Conservation (phyloP, 2,797 vertebrate species). For the Benthosema pterotum region DNA sequence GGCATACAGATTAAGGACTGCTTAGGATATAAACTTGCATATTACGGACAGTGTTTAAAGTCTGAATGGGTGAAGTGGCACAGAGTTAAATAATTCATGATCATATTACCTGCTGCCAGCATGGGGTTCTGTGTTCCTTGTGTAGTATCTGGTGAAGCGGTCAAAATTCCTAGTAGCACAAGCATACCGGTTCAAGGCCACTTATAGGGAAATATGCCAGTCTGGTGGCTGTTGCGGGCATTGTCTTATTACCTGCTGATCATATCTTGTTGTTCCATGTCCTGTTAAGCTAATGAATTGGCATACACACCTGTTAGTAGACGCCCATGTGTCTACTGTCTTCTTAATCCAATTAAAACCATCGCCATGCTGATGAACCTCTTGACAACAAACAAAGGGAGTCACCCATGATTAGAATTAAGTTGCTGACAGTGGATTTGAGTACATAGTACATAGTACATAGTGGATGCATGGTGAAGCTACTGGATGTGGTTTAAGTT, state of each 20-base stretch:
- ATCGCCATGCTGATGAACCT: neutral
- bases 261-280: neutral
- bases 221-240: neutral
- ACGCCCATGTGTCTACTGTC: neutral
- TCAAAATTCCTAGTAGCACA: too few relatives aligned
- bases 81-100: too few relatives aligned
- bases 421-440: slow-evolving; percentile 11
- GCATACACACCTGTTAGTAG: slow-evolving; percentile 7
- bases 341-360: slow-evolving; percentile 20
- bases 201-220: too few relatives aligned
- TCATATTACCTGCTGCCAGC: too few relatives aligned
- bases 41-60: neutral
- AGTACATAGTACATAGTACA: too few relatives aligned
- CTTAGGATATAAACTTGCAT: slow-evolving; percentile 24
- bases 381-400: slow-evolving; percentile 30
- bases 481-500: slow-evolving; percentile 5
- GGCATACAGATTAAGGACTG: slow-evolving; percentile 15
- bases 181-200: too few relatives aligned
- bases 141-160: too few relatives aligned
- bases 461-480: neutral
- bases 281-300: neutral
- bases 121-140: too few relatives aligned
- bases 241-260: neutral
- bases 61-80: neutral
- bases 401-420: neutral